These are phyloP conservation scores for Brachypodius melanocephalos DNA, from an alignment of 2,113 vertebrate species.

Conservation along the genomic window DNA sequence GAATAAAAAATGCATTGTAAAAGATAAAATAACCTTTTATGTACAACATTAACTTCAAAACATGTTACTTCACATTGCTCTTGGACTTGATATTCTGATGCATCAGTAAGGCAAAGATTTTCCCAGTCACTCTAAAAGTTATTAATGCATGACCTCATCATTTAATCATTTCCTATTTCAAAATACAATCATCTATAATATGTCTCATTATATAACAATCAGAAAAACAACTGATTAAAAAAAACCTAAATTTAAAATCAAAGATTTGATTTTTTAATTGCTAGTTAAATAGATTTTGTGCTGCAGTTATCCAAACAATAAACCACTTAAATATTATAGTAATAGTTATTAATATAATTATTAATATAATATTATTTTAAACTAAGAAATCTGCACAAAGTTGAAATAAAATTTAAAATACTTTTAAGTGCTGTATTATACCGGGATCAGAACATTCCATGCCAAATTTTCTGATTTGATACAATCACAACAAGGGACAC, in stretches of 20 bases:
- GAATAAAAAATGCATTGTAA: neutral
- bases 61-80: neutral
- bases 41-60: neutral
- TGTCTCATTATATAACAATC: neutral
- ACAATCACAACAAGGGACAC: neutral
- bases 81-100: neutral
- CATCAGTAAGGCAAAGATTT: slow-evolving; percentile 24
- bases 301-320: neutral
- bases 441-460: neutral
- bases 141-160: neutral
- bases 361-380: neutral
- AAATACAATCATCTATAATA: neutral
- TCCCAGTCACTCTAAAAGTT: neutral
- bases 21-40: neutral
- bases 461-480: neutral
- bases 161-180: slow-evolving; percentile 19
- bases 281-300: neutral
- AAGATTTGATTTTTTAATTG: neutral
- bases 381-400: neutral
- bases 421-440: neutral
- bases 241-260: neutral
- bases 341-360: neutral
- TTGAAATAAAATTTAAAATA: neutral
- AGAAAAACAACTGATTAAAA: neutral
- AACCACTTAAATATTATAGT: neutral